Evolutionary conservation across 2,888 invertebrate species (phyloP).

Genomic region (Machimus rusticus): DNA sequence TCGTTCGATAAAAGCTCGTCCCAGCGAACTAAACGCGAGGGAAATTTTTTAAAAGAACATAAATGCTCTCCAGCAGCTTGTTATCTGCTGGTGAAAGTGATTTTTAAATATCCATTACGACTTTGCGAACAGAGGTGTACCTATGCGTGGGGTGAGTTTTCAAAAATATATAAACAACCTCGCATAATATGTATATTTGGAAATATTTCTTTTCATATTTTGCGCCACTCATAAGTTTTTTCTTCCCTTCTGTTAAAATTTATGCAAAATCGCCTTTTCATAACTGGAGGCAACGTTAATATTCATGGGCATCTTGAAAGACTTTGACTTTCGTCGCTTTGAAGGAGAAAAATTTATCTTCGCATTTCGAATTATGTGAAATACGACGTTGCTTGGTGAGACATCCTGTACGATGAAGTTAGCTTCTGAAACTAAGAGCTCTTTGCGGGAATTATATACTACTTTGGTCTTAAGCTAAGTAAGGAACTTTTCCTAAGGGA

Average conservation of each 20-base stretch:
- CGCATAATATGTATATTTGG: neutral
- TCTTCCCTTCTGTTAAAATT: neutral
- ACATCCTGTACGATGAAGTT: neutral
- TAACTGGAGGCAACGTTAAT: neutral
- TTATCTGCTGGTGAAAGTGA: constrained; percentile 35
- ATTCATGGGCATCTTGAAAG: constrained; percentile 1
- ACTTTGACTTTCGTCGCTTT: constrained; percentile 1
- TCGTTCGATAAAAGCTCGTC: constrained; percentile 6
- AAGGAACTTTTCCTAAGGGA: neutral
- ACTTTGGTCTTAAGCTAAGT: neutral
- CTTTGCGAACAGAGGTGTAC: no score
- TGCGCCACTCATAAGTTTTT: neutral
- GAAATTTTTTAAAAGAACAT: neutral
- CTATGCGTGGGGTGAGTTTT: neutral
- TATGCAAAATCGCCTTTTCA: neutral
- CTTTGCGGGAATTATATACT: neutral
- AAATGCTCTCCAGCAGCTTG: neutral
- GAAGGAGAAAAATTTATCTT: neutral
- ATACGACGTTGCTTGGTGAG: neutral
- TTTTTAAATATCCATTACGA: constrained; percentile 34
- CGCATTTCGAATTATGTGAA: neutral
- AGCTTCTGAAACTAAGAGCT: neutral
- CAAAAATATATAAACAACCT: neutral
- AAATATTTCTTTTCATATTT: neutral
- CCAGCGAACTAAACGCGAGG: neutral